Evolutionary conservation across 2,113 vertebrate genomes (phyloP).

Genomic region (Rattus norvegicus): GRCr8 NC_086027.1:52020001-52020500

Average conservation of each 20-base stretch:
- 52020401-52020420: background rate
- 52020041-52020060: background rate
- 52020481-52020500: conserved; percentile 74
- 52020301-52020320: background rate
- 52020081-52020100: background rate
- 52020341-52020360: background rate
- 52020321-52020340: fast-evolving
- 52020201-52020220: background rate
- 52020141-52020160: background rate
- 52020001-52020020: background rate
- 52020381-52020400: background rate
- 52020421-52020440: background rate
- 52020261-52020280: background rate
- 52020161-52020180: background rate
- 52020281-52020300: background rate
- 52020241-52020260: background rate
- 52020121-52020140: background rate
- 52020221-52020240: background rate
- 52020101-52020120: background rate
- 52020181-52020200: background rate
- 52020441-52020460: background rate
- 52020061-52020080: background rate
- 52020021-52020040: background rate
- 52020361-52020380: background rate
- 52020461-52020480: background rate